Percentiles rank a stretch among this genome's conserved stretches.
These are phyloP conservation scores for Trachelus troglodyta DNA, from an alignment of 2,888 invertebrate genomes.

Conservation along the genomic window DNA sequence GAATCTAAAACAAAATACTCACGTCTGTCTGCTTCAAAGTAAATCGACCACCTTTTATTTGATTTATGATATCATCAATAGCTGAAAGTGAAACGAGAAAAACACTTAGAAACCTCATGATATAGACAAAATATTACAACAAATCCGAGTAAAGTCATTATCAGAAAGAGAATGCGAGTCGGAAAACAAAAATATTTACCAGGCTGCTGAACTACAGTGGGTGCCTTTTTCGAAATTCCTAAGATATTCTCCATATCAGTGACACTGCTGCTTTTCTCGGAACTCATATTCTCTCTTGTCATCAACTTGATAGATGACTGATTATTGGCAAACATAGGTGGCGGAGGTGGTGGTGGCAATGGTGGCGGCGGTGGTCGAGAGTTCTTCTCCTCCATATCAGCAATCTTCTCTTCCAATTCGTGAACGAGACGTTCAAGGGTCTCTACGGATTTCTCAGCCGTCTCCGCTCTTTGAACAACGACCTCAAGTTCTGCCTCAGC, in stretches of 20 bases:
- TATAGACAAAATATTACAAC: neutral
- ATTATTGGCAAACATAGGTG: constrained; percentile 44
- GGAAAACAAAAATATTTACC: constrained; percentile 53
- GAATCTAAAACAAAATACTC: constrained; percentile 36
- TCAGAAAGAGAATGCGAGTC: neutral
- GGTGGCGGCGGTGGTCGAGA: constrained; percentile 61
- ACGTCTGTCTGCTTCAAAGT: constrained; percentile 76
- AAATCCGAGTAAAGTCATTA: neutral
- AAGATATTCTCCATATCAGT: constrained; percentile 72
- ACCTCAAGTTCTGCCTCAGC: constrained; percentile 77
- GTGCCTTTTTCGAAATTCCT: constrained; percentile 70
- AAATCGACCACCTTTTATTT: constrained; percentile 81
- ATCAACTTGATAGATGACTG: constrained; percentile 60
- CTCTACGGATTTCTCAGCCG: constrained; percentile 67
- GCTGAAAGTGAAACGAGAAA: constrained; percentile 59
- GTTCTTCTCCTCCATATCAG: constrained; percentile 51
- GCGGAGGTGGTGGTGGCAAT: constrained; percentile 67
- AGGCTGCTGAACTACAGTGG: constrained; percentile 70
- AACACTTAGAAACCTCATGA: neutral
- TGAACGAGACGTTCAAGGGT: constrained; percentile 48
- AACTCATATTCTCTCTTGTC: constrained; percentile 45
- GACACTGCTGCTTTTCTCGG: constrained; percentile 57
- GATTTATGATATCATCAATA: constrained; percentile 81
- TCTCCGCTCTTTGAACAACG: constrained; percentile 73
- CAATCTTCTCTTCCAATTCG: constrained; percentile 47